Conservation (phyloP, 2,797 vertebrate species). For the Argentina silus region DNA sequence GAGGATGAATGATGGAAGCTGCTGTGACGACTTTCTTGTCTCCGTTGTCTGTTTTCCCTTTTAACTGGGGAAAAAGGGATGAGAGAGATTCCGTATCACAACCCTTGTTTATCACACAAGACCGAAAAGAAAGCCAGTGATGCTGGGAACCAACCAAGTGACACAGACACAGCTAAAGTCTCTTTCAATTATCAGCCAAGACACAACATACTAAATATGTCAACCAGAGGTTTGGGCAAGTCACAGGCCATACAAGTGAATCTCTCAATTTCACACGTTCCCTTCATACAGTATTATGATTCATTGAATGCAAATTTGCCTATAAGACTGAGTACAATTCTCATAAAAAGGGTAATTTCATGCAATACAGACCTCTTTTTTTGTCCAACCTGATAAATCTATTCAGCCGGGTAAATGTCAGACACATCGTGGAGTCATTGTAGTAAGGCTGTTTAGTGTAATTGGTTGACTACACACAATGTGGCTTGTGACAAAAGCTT, state of each 20-base stretch:
- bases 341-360: conserved; percentile 17
- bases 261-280: background rate
- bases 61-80: background rate
- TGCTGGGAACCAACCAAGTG: background rate
- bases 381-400: conserved; percentile 29
- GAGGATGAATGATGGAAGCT: conserved; percentile 26
- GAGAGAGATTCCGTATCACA: conserved; percentile 3
- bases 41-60: conserved; percentile 2
- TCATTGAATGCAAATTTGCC: background rate
- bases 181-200: background rate
- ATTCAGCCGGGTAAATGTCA: conserved; percentile 9
- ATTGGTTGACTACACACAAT: conserved; percentile 7
- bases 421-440: conserved; percentile 8
- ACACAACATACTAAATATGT: background rate
- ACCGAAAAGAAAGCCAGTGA: background rate
- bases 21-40: conserved; percentile 11
- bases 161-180: background rate
- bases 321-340: background rate
- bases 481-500: background rate
- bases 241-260: no score
- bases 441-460: conserved; percentile 1
- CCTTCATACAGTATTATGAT: background rate
- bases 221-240: background rate
- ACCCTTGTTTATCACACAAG: conserved; percentile 1
- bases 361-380: conserved; percentile 48